These are phyloP conservation scores for Miniopterus natalensis DNA, from an alignment of 2,113 vertebrate species.

Conservation along the genomic window DNA sequence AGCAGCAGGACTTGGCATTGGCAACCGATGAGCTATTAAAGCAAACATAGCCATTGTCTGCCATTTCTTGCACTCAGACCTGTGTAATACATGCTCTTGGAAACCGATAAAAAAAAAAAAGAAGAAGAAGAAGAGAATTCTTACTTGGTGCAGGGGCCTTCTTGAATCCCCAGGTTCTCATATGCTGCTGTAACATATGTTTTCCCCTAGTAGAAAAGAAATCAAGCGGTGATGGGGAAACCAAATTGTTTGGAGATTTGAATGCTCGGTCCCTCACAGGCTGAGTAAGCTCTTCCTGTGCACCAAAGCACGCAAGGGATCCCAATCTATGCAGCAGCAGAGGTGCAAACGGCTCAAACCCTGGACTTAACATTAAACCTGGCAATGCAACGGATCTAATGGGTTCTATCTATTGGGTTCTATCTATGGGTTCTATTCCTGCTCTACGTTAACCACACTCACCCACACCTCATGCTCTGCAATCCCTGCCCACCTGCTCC, in stretches of 20 bases:
- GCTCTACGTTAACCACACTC: neutral
- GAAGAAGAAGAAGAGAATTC: neutral
- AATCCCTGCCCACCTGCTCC: neutral
- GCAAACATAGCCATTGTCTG: conserved; percentile 70
- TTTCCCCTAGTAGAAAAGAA: neutral
- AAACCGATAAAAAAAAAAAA: conserved; percentile 4
- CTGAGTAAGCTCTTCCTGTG: too few relatives aligned
- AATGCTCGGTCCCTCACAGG: neutral
- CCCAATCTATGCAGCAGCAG: neutral
- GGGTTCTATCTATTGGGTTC: neutral
- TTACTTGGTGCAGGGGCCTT: neutral
- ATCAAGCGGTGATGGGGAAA: neutral
- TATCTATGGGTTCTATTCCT: neutral
- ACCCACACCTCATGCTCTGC: neutral
- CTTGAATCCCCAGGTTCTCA: neutral
- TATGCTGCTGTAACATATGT: neutral
- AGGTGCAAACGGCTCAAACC: neutral
- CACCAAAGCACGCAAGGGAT: neutral
- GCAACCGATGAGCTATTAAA: conserved; percentile 74
- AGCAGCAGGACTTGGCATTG: conserved; percentile 67
- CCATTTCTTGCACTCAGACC: conserved; percentile 60
- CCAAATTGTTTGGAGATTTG: neutral
- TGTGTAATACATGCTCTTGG: conserved; percentile 80
- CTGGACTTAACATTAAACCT: neutral
- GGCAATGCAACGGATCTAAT: too few relatives aligned